Evolutionary conservation across 1,140 invertebrate species (phyloP), one percentile per base, ranked within the genome.

Genomic region (Trachymyrmex septentrionalis): DNA sequence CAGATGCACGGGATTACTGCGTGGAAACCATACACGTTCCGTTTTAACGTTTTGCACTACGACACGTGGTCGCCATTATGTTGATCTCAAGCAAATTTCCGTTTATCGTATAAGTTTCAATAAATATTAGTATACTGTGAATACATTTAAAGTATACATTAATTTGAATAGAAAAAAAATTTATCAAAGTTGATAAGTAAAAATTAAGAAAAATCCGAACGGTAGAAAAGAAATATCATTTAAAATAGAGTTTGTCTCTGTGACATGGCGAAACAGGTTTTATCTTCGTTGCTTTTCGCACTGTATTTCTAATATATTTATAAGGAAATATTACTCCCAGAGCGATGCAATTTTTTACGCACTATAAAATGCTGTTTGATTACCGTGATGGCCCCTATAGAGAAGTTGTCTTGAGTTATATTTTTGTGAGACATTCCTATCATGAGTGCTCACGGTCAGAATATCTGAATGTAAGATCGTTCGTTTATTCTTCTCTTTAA

Each of bases 1-100:
- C 87, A 87, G 88, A 86, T 89, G 88, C 27, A 59, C 67, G 50
- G 73, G 86, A 90, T 90, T 90, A 90, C 86, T 30, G 77, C 27
- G 66, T n/a, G 50, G 53, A 64, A 69, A 48, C 71, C 63, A 57
- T 73, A 84, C 44, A 84, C 55, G 82, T 88, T 57, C 21, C 38
- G 63, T 76, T 84, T 75, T 88, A 86, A 73, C 80, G 69, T 75
- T 61, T 48, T 30, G 57, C n/a, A 14, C 53, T 30, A 48, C 69
- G 66, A 73, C 67, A 59, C n/a, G 67, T 34, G 34, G 24, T 34
- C 14, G 38, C 5, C 5, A 19, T 75, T 61, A 66, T 30, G 38
- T 73, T 34, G 53, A 34, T 27, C 12, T 44, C 34, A 14, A 57
- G 24, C 16, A 21, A 10, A 14, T 73, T 82, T 30, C 27, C 27